Percentiles rank a stretch among this genome's conserved stretches.
Conservation (phyloP, 2,113 vertebrate species). For the Sakesphorus luctuosus region DNA sequence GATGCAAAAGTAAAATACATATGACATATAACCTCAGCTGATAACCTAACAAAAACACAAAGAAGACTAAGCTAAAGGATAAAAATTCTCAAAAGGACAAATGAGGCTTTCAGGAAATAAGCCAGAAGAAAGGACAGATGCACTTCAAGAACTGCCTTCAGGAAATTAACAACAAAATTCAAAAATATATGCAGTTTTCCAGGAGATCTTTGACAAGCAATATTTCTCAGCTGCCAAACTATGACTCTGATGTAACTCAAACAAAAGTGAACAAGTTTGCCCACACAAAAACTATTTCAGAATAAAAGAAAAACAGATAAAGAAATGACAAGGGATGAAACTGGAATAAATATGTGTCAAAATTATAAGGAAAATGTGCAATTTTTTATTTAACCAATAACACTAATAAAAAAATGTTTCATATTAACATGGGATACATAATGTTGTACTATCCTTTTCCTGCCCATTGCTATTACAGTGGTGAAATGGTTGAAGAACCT, state of each 20-base stretch:
- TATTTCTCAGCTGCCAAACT: neutral
- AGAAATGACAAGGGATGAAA: neutral
- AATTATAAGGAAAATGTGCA: rapidly evolving
- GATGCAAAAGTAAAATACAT: neutral
- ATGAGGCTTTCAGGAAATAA: neutral
- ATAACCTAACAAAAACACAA: neutral
- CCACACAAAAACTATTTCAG: neutral
- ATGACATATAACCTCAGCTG: neutral
- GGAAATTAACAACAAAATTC: neutral
- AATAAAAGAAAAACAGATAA: neutral
- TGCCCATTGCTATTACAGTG: neutral
- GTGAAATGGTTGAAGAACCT: neutral
- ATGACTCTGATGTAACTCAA: neutral
- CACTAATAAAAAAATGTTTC: neutral
- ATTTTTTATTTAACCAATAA: neutral
- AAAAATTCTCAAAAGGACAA: neutral
- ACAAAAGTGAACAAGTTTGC: neutral
- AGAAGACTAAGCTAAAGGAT: neutral
- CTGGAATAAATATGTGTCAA: neutral
- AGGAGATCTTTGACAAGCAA: neutral
- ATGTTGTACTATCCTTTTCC: neutral
- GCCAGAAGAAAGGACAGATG: neutral
- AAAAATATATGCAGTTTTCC: neutral
- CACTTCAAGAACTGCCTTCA: neutral
- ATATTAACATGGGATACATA: neutral